A percentile compares a stretch with the other conserved stretches of the same genome.
Evolutionary conservation across 1,140 invertebrate genomes (phyloP).

Genomic region (Saccostrea echinata): DNA sequence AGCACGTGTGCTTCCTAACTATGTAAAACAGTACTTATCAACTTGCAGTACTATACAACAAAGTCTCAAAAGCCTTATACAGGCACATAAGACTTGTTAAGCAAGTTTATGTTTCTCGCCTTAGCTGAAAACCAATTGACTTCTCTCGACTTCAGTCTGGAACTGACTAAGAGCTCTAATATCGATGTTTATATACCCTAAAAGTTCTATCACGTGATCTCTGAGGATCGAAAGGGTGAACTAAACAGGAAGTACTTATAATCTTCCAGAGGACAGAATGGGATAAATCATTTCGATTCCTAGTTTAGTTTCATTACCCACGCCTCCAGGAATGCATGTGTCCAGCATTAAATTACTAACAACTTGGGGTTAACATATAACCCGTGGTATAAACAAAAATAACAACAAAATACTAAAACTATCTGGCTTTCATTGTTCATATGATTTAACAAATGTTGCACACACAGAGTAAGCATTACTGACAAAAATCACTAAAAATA

Average conservation of each 20-base stretch:
- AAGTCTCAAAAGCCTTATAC: too few relatives aligned
- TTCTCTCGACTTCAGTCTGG: background rate
- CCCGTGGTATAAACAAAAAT: background rate
- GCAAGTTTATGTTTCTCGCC: too few relatives aligned
- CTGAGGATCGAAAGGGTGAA: background rate
- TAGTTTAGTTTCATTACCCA: background rate
- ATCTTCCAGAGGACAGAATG: background rate
- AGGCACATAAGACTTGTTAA: too few relatives aligned
- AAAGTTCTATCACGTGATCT: background rate
- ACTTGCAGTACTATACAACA: too few relatives aligned
- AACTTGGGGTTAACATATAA: too few relatives aligned
- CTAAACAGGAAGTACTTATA: background rate
- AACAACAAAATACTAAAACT: background rate
- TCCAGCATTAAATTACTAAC: too few relatives aligned
- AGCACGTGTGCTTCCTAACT: too few relatives aligned
- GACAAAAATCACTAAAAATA: background rate
- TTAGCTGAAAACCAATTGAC: too few relatives aligned
- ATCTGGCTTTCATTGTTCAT: background rate
- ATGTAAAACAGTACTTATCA: too few relatives aligned
- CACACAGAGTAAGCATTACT: background rate
- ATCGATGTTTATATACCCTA: background rate
- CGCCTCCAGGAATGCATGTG: too few relatives aligned
- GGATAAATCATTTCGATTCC: background rate
- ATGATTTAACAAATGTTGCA: background rate
- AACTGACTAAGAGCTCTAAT: background rate